phyloP scores from a whole-genome alignment of 1,140 invertebrate genomes.

The Saccostrea cuccullata region DNA sequence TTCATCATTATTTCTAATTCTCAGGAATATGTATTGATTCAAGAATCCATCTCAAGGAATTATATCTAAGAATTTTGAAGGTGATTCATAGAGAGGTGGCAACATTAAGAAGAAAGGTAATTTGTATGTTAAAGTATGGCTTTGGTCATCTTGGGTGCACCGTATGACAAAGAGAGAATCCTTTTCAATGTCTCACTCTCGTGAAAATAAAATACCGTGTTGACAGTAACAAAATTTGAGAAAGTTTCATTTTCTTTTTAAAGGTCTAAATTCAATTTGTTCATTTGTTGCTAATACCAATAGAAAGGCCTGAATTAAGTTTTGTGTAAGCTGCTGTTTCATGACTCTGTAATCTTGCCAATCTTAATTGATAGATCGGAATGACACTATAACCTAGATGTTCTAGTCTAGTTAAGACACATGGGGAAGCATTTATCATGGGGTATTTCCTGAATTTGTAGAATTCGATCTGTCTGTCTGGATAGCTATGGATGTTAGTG shows the following conservation, averaged over 20 bases:
- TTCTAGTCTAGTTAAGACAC: slow-evolving; percentile 1
- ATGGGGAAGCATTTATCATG: not conserved
- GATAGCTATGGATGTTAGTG: not conserved
- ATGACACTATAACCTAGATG: slow-evolving; percentile 7
- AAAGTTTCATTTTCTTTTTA: not conserved
- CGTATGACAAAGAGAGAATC: too few relatives aligned
- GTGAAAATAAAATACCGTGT: too few relatives aligned
- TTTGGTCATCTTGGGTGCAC: too few relatives aligned
- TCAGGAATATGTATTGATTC: too few relatives aligned
- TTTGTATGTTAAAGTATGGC: too few relatives aligned
- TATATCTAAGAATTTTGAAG: too few relatives aligned
- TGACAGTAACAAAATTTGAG: too few relatives aligned
- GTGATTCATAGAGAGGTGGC: too few relatives aligned
- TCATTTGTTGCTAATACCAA: not conserved
- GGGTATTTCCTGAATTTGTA: slow-evolving; percentile 21
- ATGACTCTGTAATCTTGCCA: slow-evolving; percentile 17
- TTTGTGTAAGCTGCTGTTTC: not conserved
- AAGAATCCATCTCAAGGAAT: too few relatives aligned
- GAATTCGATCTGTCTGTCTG: slow-evolving; percentile 5
- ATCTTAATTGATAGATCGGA: slow-evolving; percentile 31
- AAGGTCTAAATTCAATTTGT: not conserved
- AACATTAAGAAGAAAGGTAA: too few relatives aligned
- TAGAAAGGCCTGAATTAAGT: not conserved
- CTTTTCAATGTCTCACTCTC: too few relatives aligned
- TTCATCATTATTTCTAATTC: too few relatives aligned